phyloP scores from a whole-genome alignment of 2,113 vertebrate species.

The Capreolus pygargus region DNA sequence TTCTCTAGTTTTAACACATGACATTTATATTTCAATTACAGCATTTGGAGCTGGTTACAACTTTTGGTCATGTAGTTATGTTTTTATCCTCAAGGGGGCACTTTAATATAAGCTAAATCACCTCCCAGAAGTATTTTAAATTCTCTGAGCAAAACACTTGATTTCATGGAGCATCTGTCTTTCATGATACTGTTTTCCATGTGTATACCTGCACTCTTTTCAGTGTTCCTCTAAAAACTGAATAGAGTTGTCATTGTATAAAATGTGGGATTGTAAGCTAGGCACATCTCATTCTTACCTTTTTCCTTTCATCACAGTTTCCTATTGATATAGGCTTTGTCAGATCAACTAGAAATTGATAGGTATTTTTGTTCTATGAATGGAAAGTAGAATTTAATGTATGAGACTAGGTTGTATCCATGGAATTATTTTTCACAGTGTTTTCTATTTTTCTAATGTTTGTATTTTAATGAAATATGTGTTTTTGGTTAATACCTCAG shows the following conservation, averaged over 20 bases:
- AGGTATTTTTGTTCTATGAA: neutral
- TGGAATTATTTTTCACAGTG: neutral
- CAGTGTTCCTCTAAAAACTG: neutral
- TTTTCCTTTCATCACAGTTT: neutral
- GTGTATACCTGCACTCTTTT: neutral
- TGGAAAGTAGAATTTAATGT: neutral
- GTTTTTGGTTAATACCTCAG: neutral
- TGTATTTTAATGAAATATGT: neutral
- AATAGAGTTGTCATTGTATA: neutral
- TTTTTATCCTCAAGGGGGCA: slow-evolving; percentile 75
- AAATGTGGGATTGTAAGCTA: neutral
- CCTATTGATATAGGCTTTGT: neutral
- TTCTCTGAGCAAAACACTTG: slow-evolving; percentile 25
- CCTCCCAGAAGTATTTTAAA: neutral
- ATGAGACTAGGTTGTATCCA: neutral
- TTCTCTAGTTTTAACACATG: neutral
- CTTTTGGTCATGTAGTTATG: slow-evolving; percentile 43
- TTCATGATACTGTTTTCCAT: neutral
- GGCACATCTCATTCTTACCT: neutral
- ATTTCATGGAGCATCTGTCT: neutral
- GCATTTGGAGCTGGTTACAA: neutral
- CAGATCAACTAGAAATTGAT: neutral
- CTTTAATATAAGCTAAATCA: slow-evolving; percentile 61
- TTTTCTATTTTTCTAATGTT: neutral
- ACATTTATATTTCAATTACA: neutral